phyloP scores from a whole-genome alignment of 1,140 invertebrate genomes.

The Teleopsis dalmanni region DNA sequence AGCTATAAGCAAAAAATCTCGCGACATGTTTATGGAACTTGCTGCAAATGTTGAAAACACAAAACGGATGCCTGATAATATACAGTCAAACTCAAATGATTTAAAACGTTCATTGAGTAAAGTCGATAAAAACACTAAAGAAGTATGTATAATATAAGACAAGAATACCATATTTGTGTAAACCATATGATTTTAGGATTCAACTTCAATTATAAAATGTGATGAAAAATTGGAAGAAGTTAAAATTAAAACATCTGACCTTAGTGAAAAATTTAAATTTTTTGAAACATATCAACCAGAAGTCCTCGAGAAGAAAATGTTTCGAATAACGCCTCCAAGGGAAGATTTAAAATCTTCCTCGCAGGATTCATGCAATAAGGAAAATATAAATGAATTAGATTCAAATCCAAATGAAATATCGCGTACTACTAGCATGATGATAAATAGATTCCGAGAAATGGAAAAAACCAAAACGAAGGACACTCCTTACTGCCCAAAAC shows the following conservation, averaged over 20 bases:
- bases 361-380: constrained; percentile 3
- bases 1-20: constrained; percentile 81
- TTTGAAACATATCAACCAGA: constrained; percentile 78
- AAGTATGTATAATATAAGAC: too few species aligned
- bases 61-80: constrained; percentile 5
- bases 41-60: constrained; percentile 63
- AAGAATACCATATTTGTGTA: too few species aligned
- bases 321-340: constrained; percentile 78
- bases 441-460: constrained; percentile 79
- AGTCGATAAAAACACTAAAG: too few species aligned
- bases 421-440: constrained; percentile 75
- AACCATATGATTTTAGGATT: too few species aligned
- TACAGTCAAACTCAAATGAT: constrained; percentile 41
- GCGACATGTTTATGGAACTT: constrained; percentile 76
- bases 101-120: too few species aligned
- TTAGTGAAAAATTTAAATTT: constrained; percentile 80
- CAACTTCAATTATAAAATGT: constrained; percentile 42
- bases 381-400: not conserved
- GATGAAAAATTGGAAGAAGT: constrained; percentile 67
- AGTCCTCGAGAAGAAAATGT: constrained; percentile 59
- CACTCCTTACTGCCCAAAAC: constrained; percentile 55
- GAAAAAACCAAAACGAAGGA: constrained; percentile 62
- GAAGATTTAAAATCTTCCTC: constrained; percentile 50
- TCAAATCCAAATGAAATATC: constrained; percentile 53
- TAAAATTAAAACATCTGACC: constrained; percentile 68